These are phyloP conservation scores for Aphidoletes aphidimyza DNA, from an alignment of 2,888 invertebrate species.

Conservation along the genomic window DNA sequence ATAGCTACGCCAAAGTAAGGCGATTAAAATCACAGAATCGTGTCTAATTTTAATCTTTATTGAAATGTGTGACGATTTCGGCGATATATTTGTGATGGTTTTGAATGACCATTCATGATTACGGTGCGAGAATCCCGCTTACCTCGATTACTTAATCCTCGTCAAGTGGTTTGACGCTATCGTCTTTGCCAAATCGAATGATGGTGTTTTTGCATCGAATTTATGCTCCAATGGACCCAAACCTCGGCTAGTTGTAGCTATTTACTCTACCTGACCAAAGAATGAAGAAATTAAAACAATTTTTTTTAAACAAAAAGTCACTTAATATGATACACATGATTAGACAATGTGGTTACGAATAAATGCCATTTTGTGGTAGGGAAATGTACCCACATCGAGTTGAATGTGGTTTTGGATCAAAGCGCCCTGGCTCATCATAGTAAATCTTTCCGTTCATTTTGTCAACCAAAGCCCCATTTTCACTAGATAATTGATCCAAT, in stretches of 20 bases:
- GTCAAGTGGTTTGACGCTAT: not conserved
- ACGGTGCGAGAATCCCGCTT: not conserved
- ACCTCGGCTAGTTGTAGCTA: not conserved
- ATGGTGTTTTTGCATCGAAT: not conserved
- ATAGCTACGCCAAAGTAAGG: not conserved
- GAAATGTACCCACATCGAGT: not conserved
- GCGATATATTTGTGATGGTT: not conserved
- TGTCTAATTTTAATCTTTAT: not conserved
- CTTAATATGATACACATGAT: conserved; percentile 3
- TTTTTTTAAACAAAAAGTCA: conserved; percentile 35
- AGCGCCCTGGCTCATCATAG: not conserved
- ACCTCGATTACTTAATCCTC: not conserved
- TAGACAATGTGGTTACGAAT: not conserved
- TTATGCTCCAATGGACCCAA: no score
- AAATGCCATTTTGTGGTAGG: conserved; percentile 13
- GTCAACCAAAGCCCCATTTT: not conserved
- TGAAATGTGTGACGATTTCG: not conserved
- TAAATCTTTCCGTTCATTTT: not conserved
- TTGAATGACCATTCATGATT: not conserved
- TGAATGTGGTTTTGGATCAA: not conserved
- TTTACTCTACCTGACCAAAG: not conserved
- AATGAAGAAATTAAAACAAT: not conserved
- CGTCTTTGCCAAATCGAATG: not conserved
- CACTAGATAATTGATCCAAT: not conserved
- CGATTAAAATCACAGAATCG: not conserved